Evolutionary conservation across 2,888 invertebrate genomes (phyloP).

Genomic region (Hemaris fuciformis): DNA sequence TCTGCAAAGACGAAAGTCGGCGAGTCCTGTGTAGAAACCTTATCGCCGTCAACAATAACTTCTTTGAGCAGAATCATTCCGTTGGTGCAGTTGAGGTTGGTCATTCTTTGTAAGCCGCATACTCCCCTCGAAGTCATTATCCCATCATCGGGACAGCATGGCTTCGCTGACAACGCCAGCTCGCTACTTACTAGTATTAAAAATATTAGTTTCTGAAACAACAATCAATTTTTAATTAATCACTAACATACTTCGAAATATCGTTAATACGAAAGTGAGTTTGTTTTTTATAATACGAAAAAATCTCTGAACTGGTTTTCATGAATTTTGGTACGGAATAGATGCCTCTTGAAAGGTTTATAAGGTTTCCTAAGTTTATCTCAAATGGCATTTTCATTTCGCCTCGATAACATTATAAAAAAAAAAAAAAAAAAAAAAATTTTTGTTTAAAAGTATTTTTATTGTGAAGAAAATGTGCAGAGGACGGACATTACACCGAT

Average conservation of each 20-base stretch:
- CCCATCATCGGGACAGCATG: constrained; percentile 58
- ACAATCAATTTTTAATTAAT: too few species aligned
- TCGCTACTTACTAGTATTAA: constrained; percentile 45
- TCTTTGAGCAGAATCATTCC: constrained; percentile 63
- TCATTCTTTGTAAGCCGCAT: constrained; percentile 38
- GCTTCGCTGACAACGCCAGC: constrained; percentile 33
- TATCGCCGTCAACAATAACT: constrained; percentile 53
- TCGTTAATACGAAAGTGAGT: too few species aligned
- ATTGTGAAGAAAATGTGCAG: neutral
- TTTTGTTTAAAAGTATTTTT: neutral
- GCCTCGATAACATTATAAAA: too few species aligned
- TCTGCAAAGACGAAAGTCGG: constrained; percentile 60
- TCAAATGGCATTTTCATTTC: too few species aligned
- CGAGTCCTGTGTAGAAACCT: constrained; percentile 60
- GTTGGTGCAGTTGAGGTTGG: constrained; percentile 50
- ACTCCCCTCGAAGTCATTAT: constrained; percentile 40
- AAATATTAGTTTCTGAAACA: constrained; percentile 50
- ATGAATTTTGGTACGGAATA: too few species aligned
- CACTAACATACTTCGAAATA: too few species aligned
- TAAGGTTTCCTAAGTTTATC: too few species aligned
- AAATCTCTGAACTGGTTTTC: too few species aligned
- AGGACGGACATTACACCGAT: constrained; percentile 14
- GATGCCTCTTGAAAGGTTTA: too few species aligned
- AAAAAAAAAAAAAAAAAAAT: too few species aligned
- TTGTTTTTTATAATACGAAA: too few species aligned